These are phyloP conservation scores for Eumaeus atala DNA, from an alignment of 1,140 invertebrate genomes.

Conservation along the genomic window DNA sequence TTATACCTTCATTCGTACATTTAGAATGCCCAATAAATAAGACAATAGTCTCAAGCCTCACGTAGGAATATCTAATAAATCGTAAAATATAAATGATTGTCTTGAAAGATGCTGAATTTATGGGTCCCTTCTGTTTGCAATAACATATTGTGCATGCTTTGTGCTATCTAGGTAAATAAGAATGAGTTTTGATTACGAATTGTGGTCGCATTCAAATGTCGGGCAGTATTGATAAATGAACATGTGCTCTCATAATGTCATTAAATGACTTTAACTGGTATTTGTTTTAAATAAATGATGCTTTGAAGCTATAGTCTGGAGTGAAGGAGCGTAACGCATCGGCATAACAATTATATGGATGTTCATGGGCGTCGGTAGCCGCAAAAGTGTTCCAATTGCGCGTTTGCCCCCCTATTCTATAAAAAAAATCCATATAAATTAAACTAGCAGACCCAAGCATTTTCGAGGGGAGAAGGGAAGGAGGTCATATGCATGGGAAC, in stretches of 20 bases:
- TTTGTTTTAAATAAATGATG: background rate
- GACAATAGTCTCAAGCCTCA: constrained; percentile 1
- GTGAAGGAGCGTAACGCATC: too few relatives aligned
- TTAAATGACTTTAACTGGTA: background rate
- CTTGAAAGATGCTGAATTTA: constrained; percentile 1
- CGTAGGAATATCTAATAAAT: constrained; percentile 9
- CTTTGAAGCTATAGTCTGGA: too few relatives aligned
- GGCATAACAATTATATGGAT: too few relatives aligned
- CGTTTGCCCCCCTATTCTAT: too few relatives aligned
- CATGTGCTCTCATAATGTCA: background rate
- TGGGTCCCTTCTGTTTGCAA: constrained; percentile 3
- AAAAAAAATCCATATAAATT: too few relatives aligned
- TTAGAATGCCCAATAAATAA: background rate
- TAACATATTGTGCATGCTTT: constrained; percentile 10
- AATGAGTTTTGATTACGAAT: constrained; percentile 1
- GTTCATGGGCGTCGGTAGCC: too few relatives aligned
- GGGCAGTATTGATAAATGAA: background rate
- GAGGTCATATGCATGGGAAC: too few relatives aligned
- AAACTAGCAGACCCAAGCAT: too few relatives aligned
- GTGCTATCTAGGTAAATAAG: constrained; percentile 4
- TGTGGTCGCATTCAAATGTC: constrained; percentile 5
- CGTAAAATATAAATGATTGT: constrained; percentile 10
- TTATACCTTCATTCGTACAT: too few relatives aligned
- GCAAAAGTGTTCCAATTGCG: too few relatives aligned
- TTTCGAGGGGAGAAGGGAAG: too few relatives aligned